phyloP scores from a whole-genome alignment of 2,888 invertebrate genomes.

The Erebia aethiops region DNA sequence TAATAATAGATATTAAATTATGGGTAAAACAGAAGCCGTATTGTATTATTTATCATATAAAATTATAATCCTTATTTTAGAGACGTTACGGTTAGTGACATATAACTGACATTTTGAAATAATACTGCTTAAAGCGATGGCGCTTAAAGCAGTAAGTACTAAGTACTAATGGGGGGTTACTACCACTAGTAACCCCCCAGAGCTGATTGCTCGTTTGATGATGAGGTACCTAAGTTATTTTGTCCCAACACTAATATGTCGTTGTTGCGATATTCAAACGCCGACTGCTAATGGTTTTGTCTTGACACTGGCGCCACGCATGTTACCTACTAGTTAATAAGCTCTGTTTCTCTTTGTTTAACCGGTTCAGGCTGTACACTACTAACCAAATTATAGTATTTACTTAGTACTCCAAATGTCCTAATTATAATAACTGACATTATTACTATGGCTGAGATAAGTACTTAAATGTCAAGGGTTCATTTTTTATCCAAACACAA shows the following conservation, averaged over 20 bases:
- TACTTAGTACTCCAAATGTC: neutral
- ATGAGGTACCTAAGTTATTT: neutral
- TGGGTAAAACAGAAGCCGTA: too few species aligned
- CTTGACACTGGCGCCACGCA: slow-evolving; percentile 57
- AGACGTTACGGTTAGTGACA: too few species aligned
- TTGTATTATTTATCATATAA: too few species aligned
- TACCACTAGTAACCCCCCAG: too few species aligned
- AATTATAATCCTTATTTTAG: too few species aligned
- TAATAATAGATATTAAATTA: too few species aligned
- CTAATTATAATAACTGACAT: neutral
- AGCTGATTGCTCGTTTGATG: too few species aligned
- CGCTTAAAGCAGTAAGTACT: too few species aligned
- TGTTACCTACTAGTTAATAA: slow-evolving; percentile 25
- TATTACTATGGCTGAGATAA: neutral
- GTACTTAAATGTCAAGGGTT: neutral
- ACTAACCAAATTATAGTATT: slow-evolving; percentile 10
- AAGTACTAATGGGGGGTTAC: too few species aligned
- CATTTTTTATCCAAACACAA: neutral
- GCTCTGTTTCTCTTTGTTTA: slow-evolving; percentile 21
- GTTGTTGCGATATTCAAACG: slow-evolving; percentile 49
- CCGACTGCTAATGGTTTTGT: slow-evolving; percentile 57
- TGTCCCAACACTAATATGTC: slow-evolving; percentile 50
- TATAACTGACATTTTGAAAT: too few species aligned
- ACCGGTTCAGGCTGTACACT: neutral
- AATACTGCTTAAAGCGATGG: too few species aligned